Percentiles rank a stretch among this genome's conserved stretches.
phyloP scores from a whole-genome alignment of 2,797 vertebrate genomes.

The Ispidina picta region DNA sequence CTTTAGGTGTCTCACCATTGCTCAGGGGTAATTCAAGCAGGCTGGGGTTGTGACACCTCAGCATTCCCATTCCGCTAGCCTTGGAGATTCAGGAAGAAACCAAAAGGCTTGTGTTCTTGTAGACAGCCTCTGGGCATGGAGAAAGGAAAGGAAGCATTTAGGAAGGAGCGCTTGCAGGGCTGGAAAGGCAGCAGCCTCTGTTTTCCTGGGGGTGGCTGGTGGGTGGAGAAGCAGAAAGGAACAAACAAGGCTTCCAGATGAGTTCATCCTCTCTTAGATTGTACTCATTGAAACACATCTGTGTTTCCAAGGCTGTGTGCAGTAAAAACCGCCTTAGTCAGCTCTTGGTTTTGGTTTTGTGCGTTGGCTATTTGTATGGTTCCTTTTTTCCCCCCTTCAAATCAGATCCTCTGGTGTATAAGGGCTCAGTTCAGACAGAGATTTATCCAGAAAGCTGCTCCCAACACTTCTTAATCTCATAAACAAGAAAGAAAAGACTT shows the following conservation, averaged over 20 bases:
- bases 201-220: constrained; percentile 13
- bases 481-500: constrained; percentile 59
- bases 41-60: background rate
- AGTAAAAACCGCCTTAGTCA: constrained; percentile 14
- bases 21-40: accelerated
- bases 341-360: constrained; percentile 43
- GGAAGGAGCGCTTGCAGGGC: background rate
- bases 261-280: constrained; percentile 48
- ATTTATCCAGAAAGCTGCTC: constrained; percentile 58
- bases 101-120: background rate
- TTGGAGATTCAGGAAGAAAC: accelerated
- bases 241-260: constrained; percentile 54
- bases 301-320: constrained; percentile 39
- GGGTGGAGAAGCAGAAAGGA: constrained; percentile 45
- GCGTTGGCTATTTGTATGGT: constrained; percentile 34
- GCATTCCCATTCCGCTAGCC: accelerated
- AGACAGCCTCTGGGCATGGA: background rate
- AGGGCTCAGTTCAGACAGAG: constrained; percentile 49
- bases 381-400: constrained; percentile 16
- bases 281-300: constrained; percentile 46
- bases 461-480: constrained; percentile 55
- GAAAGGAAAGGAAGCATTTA: background rate
- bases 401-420: constrained; percentile 48
- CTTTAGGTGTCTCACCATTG: background rate
- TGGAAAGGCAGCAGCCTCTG: accelerated